Base-by-base conservation (phyloP, 2,113 vertebrate species). In the Syngnathus typhle region DNA sequence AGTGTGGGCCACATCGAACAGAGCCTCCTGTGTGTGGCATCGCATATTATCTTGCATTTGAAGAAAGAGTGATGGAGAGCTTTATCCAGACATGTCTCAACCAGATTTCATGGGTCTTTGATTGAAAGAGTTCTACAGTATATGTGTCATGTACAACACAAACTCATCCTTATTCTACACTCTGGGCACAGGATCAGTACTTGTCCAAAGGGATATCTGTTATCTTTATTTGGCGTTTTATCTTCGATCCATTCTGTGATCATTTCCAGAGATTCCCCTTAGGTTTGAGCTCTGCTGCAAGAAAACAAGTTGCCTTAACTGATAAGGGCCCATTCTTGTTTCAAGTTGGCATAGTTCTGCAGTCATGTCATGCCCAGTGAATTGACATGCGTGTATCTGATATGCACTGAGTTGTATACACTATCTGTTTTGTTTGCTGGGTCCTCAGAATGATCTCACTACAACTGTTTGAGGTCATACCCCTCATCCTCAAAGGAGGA, bases 261-360 rank as follows among this genome's bases (percentile, higher is more conserved):
- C 1, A 71, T 77, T 77, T 71, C 44, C 58, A 51, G 55, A 74
- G 80, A 80, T 85, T 79, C 68, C 43, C 66, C 60, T 65, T 58
- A 58, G 41, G 16, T 55, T 54, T 44, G 10, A 60, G 71, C 58
- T 83, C 77, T 86, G 73, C 70, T 67, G 56, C 77, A 73, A 18
- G 63, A 88, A 74, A 87, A 83, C 71, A 72, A 69, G 65, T 39
- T 68, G 72, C 70, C 73, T 69, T 79, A 74, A 81, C 27, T 59
- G 82, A 89, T 87, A 83, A 80, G 66, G 85, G 49, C 54, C 64
- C 65, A 46, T 36, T 69, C 39, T 80, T 82, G 64, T 79, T 78
- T 80, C 21, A 60, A 15, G 55, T 60, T 63, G 66, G 61, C 77
- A 90, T 89, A 82, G 78, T 84, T 89, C 43, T 71, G 41, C 73